These are phyloP conservation scores for Felis catus DNA, from an alignment of 2,113 vertebrate genomes.

Conservation along the genomic window F.catus_Fca126_mat1.0 CM031417.1:37879501-37880000, in stretches of 20 bases:
- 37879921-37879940: background rate
- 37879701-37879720: background rate
- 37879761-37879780: background rate
- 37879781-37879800: background rate
- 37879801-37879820: background rate
- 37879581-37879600: background rate
- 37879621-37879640: background rate
- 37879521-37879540: background rate
- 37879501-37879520: background rate
- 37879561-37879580: background rate
- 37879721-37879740: background rate
- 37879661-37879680: background rate
- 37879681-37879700: background rate
- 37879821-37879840: background rate
- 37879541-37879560: background rate
- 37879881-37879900: background rate
- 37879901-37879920: background rate
- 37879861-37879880: background rate
- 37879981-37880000: background rate
- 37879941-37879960: background rate
- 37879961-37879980: background rate
- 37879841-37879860: background rate
- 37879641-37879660: background rate
- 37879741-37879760: background rate
- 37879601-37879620: background rate